These are phyloP conservation scores for Orientallactaga bullata DNA, from an alignment of 2,113 vertebrate species.

Conservation along the genomic window DNA sequence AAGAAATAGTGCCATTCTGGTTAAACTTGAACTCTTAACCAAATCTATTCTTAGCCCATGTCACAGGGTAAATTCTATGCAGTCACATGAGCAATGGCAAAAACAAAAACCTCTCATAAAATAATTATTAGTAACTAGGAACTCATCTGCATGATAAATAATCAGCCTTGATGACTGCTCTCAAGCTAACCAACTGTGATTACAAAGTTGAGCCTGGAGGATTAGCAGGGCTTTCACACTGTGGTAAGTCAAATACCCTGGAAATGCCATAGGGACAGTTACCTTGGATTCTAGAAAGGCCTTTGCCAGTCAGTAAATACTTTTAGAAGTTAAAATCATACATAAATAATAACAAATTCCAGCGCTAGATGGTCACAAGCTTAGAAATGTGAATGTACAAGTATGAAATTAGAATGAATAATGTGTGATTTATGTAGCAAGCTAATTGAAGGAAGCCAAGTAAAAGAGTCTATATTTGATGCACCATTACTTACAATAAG, in stretches of 20 bases:
- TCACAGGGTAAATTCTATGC: slow-evolving; percentile 7
- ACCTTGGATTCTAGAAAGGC: background rate
- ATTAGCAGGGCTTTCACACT: slow-evolving; percentile 39
- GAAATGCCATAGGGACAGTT: background rate
- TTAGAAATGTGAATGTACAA: slow-evolving; percentile 23
- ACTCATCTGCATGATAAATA: slow-evolving; percentile 12
- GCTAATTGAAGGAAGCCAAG: slow-evolving; percentile 3
- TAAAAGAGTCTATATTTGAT: background rate
- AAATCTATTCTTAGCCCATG: background rate
- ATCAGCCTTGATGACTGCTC: slow-evolving; percentile 20
- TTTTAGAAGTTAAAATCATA: background rate
- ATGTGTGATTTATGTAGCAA: background rate
- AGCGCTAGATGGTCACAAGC: background rate
- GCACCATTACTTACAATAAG: slow-evolving; percentile 2
- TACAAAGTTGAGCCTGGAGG: background rate
- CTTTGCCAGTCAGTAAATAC: background rate
- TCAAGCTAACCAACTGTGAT: slow-evolving; percentile 5
- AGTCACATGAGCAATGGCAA: background rate
- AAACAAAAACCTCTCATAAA: background rate
- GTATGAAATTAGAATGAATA: slow-evolving; percentile 13
- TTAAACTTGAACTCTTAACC: background rate
- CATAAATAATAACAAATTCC: background rate
- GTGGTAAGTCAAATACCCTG: background rate
- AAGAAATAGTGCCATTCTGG: background rate
- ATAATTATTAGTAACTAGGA: slow-evolving; percentile 18